Percentiles rank a stretch among this genome's conserved stretches.
These are phyloP conservation scores for Bombus superbus DNA, from an alignment of 1,140 invertebrate species.

Conservation along the genomic window DNA sequence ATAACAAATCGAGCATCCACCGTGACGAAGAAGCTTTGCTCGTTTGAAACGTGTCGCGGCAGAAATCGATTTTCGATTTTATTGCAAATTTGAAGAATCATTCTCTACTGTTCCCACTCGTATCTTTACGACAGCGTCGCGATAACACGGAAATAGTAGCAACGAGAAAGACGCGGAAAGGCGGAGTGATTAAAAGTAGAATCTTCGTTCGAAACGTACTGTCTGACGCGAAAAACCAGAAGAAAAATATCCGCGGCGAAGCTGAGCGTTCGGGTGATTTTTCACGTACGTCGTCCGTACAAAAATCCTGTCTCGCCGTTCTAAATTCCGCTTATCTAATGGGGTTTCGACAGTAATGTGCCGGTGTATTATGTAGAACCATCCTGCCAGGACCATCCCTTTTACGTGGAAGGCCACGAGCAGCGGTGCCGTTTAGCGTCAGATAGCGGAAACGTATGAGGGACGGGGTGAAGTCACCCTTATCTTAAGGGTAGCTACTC, in stretches of 20 bases:
- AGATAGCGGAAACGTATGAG: conserved; percentile 78
- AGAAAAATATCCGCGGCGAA: conserved; percentile 34
- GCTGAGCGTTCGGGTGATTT: conserved; percentile 52
- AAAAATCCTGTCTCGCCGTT: conserved; percentile 74
- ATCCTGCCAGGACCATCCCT: conserved; percentile 74
- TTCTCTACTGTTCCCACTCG: neutral
- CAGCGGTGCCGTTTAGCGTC: conserved; percentile 73
- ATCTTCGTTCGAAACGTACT: neutral
- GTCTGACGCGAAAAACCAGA: neutral
- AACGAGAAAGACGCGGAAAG: neutral
- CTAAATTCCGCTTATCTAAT: conserved; percentile 78
- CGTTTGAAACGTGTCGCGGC: neutral
- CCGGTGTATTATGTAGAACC: conserved; percentile 78
- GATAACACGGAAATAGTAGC: neutral
- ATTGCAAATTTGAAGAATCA: neutral
- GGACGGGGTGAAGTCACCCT: conserved; percentile 76
- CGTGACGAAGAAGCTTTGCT: conserved; percentile 15
- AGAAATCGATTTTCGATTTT: neutral
- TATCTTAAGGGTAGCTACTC: conserved; percentile 82
- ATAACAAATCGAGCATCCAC: conserved; percentile 46
- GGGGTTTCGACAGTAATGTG: conserved; percentile 77
- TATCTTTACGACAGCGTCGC: neutral
- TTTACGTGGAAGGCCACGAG: conserved; percentile 76
- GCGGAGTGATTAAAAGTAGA: neutral
- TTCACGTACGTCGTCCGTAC: conserved; percentile 59